Evolutionary conservation across 1,140 invertebrate genomes (phyloP).

Genomic region (Lucilia cuprina): DNA sequence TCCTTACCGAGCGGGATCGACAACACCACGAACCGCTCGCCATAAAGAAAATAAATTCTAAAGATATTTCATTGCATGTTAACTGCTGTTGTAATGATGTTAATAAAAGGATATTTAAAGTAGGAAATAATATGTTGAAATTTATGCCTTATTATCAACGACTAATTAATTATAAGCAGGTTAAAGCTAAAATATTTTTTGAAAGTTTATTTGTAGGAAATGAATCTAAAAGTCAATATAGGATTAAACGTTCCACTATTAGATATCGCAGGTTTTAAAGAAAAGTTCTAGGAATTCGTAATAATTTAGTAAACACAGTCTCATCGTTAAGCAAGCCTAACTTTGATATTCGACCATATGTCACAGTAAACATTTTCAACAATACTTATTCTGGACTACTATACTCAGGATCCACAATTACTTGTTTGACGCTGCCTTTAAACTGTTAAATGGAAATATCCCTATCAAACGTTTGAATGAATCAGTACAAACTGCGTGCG

Average conservation of each 20-base stretch:
- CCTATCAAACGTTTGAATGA: not conserved
- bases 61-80: not conserved
- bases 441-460: conserved; percentile 6
- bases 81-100: too few relatives aligned
- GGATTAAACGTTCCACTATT: too few relatives aligned
- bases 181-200: not conserved
- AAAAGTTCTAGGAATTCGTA: too few relatives aligned
- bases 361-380: not conserved
- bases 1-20: not conserved
- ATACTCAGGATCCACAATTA: conserved; percentile 13
- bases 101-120: too few relatives aligned
- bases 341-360: conserved; percentile 1
- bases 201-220: not conserved
- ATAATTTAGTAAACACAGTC: too few relatives aligned
- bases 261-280: too few relatives aligned
- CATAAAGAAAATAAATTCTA: not conserved
- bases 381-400: not conserved
- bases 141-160: conserved; percentile 23
- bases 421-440: not conserved
- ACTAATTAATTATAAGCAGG: not conserved
- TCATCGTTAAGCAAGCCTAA: not conserved
- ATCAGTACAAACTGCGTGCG: conserved; percentile 8
- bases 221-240: too few relatives aligned
- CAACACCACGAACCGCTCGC: not conserved
- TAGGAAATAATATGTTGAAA: too few relatives aligned